phyloP scores from a whole-genome alignment of 1,140 invertebrate genomes.

The Cotesia chilonis region DNA sequence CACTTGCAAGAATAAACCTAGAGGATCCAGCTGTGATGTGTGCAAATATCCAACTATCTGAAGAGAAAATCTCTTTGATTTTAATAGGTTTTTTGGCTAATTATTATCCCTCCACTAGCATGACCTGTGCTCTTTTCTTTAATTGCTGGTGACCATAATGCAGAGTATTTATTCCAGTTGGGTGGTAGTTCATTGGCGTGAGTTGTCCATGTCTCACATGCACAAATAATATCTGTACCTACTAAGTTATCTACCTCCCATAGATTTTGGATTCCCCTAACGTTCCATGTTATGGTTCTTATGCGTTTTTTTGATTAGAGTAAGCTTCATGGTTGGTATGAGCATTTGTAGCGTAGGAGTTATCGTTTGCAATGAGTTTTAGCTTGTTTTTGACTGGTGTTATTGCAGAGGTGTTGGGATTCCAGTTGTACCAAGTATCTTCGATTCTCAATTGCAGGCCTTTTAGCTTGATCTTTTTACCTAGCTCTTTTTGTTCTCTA shows the following conservation, averaged over 20 bases:
- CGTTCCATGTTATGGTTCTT: conserved; percentile 12
- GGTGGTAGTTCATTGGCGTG: neutral
- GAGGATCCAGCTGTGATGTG: neutral
- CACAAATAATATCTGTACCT: conserved; percentile 4
- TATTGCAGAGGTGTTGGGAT: no score
- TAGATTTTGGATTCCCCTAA: conserved; percentile 6
- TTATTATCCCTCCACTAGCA: conserved; percentile 10
- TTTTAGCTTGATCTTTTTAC: no score
- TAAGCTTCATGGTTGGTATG: neutral
- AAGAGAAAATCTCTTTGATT: no score
- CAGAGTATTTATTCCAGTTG: neutral
- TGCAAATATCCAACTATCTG: no score
- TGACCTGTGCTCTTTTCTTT: conserved; percentile 12
- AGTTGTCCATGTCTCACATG: conserved; percentile 18
- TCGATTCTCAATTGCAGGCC: no score
- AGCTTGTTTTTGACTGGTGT: neutral
- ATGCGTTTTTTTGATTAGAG: conserved; percentile 8
- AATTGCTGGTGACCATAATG: conserved; percentile 3
- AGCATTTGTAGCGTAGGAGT: neutral
- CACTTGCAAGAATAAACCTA: conserved; percentile 9
- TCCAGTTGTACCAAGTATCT: no score
- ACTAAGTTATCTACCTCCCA: neutral
- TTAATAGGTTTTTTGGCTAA: neutral
- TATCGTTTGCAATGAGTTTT: neutral
- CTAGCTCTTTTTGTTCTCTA: no score